Conservation (phyloP, 2,113 vertebrate species). For the Xerus inauris region DNA sequence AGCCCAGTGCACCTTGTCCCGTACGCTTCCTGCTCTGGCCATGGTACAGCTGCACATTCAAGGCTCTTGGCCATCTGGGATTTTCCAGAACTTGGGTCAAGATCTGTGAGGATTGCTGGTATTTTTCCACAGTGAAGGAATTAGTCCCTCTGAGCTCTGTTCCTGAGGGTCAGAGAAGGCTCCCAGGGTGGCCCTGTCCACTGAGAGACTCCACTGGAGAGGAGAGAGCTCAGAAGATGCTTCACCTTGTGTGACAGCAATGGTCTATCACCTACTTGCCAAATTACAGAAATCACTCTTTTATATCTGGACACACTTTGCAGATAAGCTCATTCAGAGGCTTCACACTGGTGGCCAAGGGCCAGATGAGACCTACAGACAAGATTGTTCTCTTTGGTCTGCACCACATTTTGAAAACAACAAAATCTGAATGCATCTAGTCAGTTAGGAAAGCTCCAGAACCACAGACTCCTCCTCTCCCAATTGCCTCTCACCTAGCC, state of each 20-base stretch:
- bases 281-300: background rate
- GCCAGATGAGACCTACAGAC: background rate
- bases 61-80: conserved; percentile 19
- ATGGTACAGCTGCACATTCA: background rate
- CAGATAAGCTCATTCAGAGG: background rate
- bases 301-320: background rate
- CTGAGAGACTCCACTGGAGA: background rate
- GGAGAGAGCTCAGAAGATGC: background rate
- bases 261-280: background rate
- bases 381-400: background rate
- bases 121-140: conserved; percentile 55
- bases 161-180: background rate
- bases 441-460: background rate
- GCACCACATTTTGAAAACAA: background rate
- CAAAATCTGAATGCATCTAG: background rate
- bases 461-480: background rate
- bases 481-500: background rate
- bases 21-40: background rate
- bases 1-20: background rate
- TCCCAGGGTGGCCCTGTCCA: background rate
- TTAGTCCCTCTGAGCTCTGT: background rate
- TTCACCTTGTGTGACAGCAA: background rate
- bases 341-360: background rate
- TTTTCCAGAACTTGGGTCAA: conserved; percentile 51
- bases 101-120: conserved; percentile 10